Conservation (phyloP, 2,113 vertebrate species). For the Anarhynchus alexandrinus region DNA sequence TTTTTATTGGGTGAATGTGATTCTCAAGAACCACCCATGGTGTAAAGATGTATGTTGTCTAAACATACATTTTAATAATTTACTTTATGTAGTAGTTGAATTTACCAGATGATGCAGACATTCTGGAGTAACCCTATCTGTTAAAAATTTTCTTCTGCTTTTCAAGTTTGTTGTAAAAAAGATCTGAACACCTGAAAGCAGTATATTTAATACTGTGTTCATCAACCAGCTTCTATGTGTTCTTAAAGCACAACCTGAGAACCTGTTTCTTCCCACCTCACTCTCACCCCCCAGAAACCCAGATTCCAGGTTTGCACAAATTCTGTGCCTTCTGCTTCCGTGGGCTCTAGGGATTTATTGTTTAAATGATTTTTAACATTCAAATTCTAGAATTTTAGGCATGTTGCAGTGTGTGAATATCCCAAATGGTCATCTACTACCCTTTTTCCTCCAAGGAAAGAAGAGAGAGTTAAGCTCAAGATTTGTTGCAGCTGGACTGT, state of each 20-base stretch:
- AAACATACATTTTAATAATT: conserved; percentile 11
- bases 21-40: conserved; percentile 19
- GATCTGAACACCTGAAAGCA: neutral
- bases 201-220: neutral
- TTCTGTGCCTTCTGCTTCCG: neutral
- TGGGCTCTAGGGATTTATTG: neutral
- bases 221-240: neutral
- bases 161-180: neutral
- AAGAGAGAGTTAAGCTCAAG: conserved; percentile 48
- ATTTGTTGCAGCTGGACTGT: conserved; percentile 62
- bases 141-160: neutral
- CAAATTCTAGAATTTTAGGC: neutral
- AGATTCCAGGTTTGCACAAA: neutral
- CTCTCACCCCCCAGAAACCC: neutral
- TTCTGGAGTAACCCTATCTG: neutral
- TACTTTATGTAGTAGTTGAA: neutral
- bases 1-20: conserved; percentile 45
- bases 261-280: neutral
- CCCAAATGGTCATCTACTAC: neutral
- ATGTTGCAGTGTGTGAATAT: neutral
- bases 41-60: conserved; percentile 17
- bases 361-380: neutral
- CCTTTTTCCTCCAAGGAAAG: neutral
- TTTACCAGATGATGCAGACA: neutral
- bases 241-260: neutral